Evolutionary conservation across 1,140 invertebrate genomes (phyloP).

Genomic region (Caenorhabditis brenneri): DNA sequence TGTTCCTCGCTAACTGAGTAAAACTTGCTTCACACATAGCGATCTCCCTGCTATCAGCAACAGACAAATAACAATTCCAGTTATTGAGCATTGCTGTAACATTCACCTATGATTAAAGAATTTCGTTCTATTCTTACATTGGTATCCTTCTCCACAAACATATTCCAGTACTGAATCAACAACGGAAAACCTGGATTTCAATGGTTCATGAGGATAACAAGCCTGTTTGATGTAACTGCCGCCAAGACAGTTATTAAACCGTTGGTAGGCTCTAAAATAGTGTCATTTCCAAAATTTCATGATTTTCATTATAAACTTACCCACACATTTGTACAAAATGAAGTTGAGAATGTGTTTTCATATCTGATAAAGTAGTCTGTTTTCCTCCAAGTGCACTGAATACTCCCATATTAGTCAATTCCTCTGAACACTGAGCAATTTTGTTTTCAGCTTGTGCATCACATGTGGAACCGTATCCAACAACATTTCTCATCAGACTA

Average conservation of each 20-base stretch:
- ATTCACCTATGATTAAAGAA: background rate
- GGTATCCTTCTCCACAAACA: constrained; percentile 51
- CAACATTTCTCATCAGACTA: constrained; percentile 19
- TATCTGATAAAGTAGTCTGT: constrained; percentile 21
- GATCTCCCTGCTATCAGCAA: constrained; percentile 42
- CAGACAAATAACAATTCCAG: constrained; percentile 47
- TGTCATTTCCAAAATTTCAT: background rate
- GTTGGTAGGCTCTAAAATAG: constrained; percentile 35
- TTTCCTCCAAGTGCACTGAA: constrained; percentile 21
- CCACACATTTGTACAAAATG: constrained; percentile 45
- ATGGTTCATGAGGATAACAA: constrained; percentile 43
- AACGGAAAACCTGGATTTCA: constrained; percentile 44
- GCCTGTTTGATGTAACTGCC: constrained; percentile 53
- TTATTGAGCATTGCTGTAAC: constrained; percentile 45
- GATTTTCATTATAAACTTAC: background rate
- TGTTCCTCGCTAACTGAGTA: background rate
- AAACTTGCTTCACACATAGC: constrained; percentile 45
- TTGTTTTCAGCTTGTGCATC: constrained; percentile 46
- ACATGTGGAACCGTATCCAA: constrained; percentile 37
- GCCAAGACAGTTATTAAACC: constrained; percentile 46
- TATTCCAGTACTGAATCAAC: constrained; percentile 44
- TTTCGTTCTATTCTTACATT: background rate
- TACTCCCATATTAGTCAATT: constrained; percentile 40
- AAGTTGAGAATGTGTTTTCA: constrained; percentile 39
- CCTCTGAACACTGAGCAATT: constrained; percentile 38